Percentiles rank a stretch among this genome's conserved stretches.
phyloP scores from a whole-genome alignment of 1,140 invertebrate genomes.

The Platorchestia sp. region DNA sequence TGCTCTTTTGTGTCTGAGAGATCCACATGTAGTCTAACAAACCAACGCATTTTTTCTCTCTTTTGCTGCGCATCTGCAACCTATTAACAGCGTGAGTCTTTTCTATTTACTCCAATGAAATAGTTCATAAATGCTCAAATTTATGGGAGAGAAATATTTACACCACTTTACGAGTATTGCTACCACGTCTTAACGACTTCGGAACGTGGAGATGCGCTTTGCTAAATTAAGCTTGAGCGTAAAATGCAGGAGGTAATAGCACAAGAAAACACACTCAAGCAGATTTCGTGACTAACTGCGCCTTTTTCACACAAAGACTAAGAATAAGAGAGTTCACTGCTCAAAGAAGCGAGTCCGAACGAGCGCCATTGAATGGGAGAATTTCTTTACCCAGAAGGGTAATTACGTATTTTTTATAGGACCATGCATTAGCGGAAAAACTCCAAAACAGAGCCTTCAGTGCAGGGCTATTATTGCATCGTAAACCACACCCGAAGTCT shows the following conservation, averaged over 20 bases:
- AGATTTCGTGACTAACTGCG: background rate
- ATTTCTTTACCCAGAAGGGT: background rate
- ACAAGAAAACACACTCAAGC: background rate
- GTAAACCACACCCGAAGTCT: background rate
- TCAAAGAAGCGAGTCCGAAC: background rate
- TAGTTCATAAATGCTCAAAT: background rate
- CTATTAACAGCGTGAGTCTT: background rate
- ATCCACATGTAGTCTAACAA: background rate
- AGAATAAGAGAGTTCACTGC: background rate
- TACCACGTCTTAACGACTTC: background rate
- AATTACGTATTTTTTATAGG: background rate
- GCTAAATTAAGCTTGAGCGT: background rate
- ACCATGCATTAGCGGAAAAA: background rate
- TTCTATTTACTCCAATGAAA: background rate
- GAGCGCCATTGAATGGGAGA: background rate
- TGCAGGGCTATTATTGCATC: background rate
- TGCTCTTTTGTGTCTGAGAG: background rate
- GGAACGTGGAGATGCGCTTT: background rate
- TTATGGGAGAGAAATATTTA: background rate
- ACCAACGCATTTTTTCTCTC: background rate
- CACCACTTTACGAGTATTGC: background rate
- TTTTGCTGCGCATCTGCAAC: background rate
- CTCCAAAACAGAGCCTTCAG: background rate
- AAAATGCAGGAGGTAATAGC: background rate
- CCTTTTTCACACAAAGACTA: background rate